phyloP scores from a whole-genome alignment of 2,113 vertebrate genomes.

The Plecturocebus donacophilus region DNA sequence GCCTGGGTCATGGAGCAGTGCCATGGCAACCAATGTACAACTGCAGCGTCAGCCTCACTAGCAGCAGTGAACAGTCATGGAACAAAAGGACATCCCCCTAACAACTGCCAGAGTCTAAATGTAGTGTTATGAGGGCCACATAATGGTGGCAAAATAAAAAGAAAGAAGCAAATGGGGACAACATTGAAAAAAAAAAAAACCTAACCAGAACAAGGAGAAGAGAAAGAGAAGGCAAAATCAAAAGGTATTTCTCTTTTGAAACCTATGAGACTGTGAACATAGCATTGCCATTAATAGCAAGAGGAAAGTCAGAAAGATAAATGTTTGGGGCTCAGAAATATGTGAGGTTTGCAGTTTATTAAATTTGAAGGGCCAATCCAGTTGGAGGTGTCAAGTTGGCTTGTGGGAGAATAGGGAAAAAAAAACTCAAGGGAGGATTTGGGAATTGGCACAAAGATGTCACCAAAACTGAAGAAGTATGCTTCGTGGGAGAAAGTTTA shows the following conservation, averaged over 20 bases:
- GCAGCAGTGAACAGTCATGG: background rate
- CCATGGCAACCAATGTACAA: background rate
- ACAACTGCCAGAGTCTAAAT: background rate
- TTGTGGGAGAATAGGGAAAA: background rate
- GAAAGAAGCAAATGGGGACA: background rate
- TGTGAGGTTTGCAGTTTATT: background rate
- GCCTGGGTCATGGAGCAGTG: background rate
- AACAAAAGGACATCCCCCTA: accelerated
- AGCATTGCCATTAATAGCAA: background rate
- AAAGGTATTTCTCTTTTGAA: background rate
- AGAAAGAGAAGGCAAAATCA: background rate
- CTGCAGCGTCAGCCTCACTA: background rate
- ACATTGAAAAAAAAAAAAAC: background rate
- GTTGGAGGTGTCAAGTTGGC: background rate
- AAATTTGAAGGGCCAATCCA: background rate
- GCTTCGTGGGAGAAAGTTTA: background rate
- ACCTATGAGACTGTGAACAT: background rate
- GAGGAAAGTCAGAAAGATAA: background rate
- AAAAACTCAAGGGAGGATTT: background rate
- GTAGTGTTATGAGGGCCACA: background rate
- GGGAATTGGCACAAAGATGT: background rate
- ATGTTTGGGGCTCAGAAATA: background rate
- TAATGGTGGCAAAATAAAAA: background rate
- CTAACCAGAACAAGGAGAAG: background rate
- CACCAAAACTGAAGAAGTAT: background rate